Evolutionary conservation across 2,113 vertebrate species (phyloP).

Genomic region (Antennarius striatus): DNA sequence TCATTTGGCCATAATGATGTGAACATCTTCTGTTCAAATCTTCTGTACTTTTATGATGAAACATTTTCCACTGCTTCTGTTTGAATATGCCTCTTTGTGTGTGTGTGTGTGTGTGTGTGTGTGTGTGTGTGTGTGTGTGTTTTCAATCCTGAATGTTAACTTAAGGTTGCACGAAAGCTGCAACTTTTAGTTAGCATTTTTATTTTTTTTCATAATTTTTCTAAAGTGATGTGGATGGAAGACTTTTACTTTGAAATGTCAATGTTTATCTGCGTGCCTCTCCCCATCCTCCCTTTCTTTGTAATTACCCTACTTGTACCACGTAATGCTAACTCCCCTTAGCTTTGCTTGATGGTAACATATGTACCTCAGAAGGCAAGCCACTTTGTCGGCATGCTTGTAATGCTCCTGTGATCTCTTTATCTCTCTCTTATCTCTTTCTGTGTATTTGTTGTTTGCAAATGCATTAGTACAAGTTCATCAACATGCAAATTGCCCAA

Average conservation of each 20-base stretch:
- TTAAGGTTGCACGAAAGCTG: too few species aligned
- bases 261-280: background rate
- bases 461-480: slow-evolving; percentile 70
- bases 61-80: too few species aligned
- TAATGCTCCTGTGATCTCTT: slow-evolving; percentile 64
- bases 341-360: slow-evolving; percentile 44
- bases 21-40: too few species aligned
- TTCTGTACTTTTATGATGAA: too few species aligned
- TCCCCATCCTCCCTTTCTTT: background rate
- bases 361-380: slow-evolving; percentile 52
- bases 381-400: slow-evolving; percentile 43
- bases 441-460: slow-evolving; percentile 55
- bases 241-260: slow-evolving; percentile 18
- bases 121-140: too few species aligned
- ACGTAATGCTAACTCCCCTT: slow-evolving; percentile 53
- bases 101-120: too few species aligned
- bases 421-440: slow-evolving; percentile 57
- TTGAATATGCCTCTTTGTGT: too few species aligned
- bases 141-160: too few species aligned
- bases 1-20: too few species aligned
- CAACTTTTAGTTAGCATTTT: too few species aligned
- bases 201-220: background rate
- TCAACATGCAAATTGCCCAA: slow-evolving; percentile 79
- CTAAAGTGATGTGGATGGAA: background rate
- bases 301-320: slow-evolving; percentile 54